Conservation (phyloP, 2,797 vertebrate species). For the Sebastes diaconus region DNA sequence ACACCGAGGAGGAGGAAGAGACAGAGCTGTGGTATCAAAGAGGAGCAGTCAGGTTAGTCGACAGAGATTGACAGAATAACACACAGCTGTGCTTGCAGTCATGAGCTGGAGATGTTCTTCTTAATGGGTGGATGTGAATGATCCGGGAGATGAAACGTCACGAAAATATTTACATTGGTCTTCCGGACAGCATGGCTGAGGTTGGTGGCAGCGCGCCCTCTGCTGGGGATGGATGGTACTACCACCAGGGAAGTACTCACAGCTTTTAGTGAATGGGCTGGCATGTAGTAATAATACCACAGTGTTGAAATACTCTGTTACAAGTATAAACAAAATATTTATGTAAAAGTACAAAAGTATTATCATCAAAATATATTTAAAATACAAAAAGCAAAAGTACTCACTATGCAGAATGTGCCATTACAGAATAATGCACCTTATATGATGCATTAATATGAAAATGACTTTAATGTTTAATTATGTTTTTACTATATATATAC, state of each 20-base stretch:
- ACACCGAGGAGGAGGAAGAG: background rate
- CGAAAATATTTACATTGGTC: slow-evolving; percentile 78
- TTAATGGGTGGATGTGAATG: slow-evolving; percentile 69
- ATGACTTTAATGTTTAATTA: background rate
- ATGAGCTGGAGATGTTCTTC: slow-evolving; percentile 28
- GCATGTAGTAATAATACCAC: no score
- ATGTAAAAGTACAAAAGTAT: background rate
- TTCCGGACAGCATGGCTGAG: slow-evolving; percentile 69
- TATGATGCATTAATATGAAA: background rate
- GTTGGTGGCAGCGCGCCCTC: slow-evolving; percentile 63
- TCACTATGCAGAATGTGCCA: background rate
- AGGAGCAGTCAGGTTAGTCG: background rate
- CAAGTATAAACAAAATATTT: background rate
- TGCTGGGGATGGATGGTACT: slow-evolving; percentile 54
- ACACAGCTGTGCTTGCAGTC: background rate
- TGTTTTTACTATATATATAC: background rate
- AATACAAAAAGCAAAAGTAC: background rate
- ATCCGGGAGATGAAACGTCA: slow-evolving; percentile 75
- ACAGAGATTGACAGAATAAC: background rate
- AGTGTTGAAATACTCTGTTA: background rate
- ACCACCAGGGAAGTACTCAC: background rate
- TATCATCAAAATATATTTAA: background rate
- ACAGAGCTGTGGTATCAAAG: background rate
- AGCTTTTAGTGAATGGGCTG: no score
- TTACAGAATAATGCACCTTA: background rate